Percentiles rank a stretch among this genome's conserved stretches.
Conservation (phyloP, 2,797 vertebrate species). For the Chromis chromis region DNA sequence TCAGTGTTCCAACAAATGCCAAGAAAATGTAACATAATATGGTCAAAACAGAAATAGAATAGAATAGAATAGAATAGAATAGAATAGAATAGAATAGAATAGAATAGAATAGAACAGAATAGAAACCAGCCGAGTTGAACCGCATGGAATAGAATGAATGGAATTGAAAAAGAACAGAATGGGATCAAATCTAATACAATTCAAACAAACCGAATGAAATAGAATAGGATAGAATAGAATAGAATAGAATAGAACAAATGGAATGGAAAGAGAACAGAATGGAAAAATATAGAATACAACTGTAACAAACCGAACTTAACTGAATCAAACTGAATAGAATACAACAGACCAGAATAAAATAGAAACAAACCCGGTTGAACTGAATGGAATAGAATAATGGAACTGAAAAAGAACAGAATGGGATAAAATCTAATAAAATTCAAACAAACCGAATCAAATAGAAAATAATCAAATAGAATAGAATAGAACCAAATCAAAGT, state of each 20-base stretch:
- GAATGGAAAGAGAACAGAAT: neutral
- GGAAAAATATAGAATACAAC: too few relatives aligned
- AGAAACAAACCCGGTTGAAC: neutral
- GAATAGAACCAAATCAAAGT: too few relatives aligned
- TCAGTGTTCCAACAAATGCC: neutral
- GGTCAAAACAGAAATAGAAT: neutral
- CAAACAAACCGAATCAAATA: too few relatives aligned
- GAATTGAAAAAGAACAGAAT: neutral
- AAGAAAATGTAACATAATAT: neutral
- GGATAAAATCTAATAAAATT: too few relatives aligned
- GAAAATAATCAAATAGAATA: too few relatives aligned
- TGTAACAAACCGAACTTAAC: too few relatives aligned
- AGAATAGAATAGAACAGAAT: neutral
- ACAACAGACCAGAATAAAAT: neutral
- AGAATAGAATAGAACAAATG: neutral
- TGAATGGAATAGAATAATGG: neutral
- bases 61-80: neutral
- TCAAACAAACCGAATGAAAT: neutral
- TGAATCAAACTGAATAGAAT: accelerated
- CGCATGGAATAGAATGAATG: neutral
- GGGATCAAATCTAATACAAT: neutral
- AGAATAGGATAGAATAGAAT: neutral
- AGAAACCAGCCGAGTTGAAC: too few relatives aligned
- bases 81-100: neutral
- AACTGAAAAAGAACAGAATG: too few relatives aligned